Evolutionary conservation across 2,888 invertebrate species (phyloP), one percentile per base, ranked within the genome.

Genomic region (Rhorus exstirpatorius): DNA sequence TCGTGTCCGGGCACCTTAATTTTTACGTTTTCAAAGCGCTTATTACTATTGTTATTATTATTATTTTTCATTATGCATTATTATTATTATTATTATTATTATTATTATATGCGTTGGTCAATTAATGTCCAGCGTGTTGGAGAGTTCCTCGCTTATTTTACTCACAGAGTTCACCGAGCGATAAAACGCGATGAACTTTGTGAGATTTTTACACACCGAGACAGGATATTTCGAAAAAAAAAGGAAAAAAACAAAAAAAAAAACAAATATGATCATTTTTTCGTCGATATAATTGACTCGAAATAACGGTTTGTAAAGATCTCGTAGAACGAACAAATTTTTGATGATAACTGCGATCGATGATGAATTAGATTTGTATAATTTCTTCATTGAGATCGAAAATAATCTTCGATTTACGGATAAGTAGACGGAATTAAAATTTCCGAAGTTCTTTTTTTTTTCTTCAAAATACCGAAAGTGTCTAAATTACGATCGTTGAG

Each of bases 1-100:
- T 77, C 81, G 81, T 81, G 81, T 65, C 76, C 65, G 60, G 70
- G 58, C 63, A 77, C 78, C 60, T 68, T 72, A 77, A 81, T 81
- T 44, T n/a, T 1, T 68, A 72, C 71, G 35, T 72, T 53, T 26
- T 51, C 72, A 26, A 77, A 77, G 51, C 53, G 41, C 24, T 68
- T 74, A 19, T 46, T 74, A 44, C 68, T 74, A 41, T 74, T 63
- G 38, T 75, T 24, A 21, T 61, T 61, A 51, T 65, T 38, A 41
- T 63, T 53, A 51, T 51, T 24, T 38, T 38, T 38, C 38, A 38
- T 38, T 38, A 38, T n/a, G n/a, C n/a, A 21, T 61, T 61, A 51
- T 65, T 38, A 41, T 63, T 53, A 51, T 51, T 24, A 7, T 38
- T 38, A 3, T 7, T 38, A 7, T 7, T 51, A 58, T 58, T 41